A percentile compares a stretch with the other conserved stretches of the same genome.
Conservation (phyloP, 2,888 invertebrate species). For the Axea sp. region DNA sequence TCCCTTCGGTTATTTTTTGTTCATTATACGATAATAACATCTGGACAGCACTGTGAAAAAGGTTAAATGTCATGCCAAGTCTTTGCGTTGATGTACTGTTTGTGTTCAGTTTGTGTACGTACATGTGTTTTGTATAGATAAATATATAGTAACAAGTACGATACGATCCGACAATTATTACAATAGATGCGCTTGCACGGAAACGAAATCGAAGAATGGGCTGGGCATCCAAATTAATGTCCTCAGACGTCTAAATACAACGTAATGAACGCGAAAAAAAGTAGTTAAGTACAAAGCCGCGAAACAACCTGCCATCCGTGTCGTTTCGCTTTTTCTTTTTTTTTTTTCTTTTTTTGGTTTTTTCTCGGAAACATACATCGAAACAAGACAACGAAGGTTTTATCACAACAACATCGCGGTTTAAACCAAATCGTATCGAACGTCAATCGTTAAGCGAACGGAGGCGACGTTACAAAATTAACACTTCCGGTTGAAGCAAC, state of each 20-base stretch:
- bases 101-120: conserved; percentile 53
- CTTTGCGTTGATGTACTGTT: conserved; percentile 51
- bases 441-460: conserved; percentile 17
- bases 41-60: conserved; percentile 60
- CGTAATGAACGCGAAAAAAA: no score
- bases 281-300: no score
- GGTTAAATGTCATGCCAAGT: conserved; percentile 38
- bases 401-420: conserved; percentile 18
- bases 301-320: no score
- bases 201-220: conserved; percentile 22
- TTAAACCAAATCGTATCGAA: no score
- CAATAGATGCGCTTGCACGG: conserved; percentile 43
- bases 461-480: conserved; percentile 17
- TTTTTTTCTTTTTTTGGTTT: no score
- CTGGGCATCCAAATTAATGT: no score
- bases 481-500: conserved; percentile 9
- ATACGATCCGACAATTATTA: conserved; percentile 41
- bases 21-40: conserved; percentile 52
- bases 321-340: no score
- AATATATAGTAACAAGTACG: conserved; percentile 54
- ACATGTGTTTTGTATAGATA: conserved; percentile 48
- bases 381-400: no score
- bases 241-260: no score
- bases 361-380: no score
- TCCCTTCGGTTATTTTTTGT: conserved; percentile 35